phyloP scores from a whole-genome alignment of 1,140 invertebrate genomes.

The Psix sp. region DNA sequence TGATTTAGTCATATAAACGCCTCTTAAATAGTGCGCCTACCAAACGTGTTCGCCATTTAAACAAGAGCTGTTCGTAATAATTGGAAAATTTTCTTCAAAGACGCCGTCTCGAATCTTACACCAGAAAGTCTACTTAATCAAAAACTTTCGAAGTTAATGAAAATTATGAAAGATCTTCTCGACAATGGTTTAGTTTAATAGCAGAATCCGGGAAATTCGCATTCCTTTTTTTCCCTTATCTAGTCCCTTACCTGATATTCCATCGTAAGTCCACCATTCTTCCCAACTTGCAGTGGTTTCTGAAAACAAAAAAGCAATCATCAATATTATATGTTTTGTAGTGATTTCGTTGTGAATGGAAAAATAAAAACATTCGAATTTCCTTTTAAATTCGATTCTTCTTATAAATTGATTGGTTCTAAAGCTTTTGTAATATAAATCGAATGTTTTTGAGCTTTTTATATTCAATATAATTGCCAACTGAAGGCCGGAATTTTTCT shows the following conservation, averaged over 20 bases:
- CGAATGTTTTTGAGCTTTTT: too few species aligned
- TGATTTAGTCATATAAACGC: constrained; percentile 56
- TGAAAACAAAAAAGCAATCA: constrained; percentile 69
- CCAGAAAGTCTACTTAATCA: constrained; percentile 38
- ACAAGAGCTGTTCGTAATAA: constrained; percentile 42
- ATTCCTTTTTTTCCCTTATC: constrained; percentile 16
- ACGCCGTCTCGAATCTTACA: constrained; percentile 19
- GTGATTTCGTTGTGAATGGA: too few species aligned
- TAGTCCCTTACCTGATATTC: constrained; percentile 79
- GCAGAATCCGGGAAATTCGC: constrained; percentile 3
- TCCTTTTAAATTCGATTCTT: too few species aligned
- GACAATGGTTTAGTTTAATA: constrained; percentile 21
- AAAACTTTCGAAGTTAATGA: constrained; percentile 41
- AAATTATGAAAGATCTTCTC: constrained; percentile 22
- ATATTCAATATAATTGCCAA: too few species aligned
- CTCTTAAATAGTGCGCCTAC: constrained; percentile 31
- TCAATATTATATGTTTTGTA: too few species aligned
- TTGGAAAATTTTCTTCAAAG: constrained; percentile 28
- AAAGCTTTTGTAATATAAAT: too few species aligned
- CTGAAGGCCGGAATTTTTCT: too few species aligned
- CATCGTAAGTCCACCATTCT: constrained; percentile 84
- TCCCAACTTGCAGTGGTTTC: constrained; percentile 80
- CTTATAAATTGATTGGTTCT: too few species aligned
- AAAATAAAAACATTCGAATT: too few species aligned
- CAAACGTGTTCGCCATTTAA: constrained; percentile 38